phyloP scores from a whole-genome alignment of 2,797 vertebrate species.

The Chelon auratus region DNA sequence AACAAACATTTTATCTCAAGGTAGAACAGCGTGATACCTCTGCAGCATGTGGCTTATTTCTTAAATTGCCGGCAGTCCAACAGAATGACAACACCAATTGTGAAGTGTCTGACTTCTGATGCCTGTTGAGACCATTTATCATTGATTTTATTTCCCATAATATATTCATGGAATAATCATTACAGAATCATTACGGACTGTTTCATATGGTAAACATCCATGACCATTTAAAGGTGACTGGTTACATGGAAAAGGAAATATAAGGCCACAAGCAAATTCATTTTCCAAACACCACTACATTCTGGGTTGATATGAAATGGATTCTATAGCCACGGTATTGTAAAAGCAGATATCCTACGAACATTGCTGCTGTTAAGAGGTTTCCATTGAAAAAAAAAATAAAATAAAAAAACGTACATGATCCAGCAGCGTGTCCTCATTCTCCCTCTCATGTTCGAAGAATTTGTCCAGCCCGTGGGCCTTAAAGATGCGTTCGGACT shows the following conservation, averaged over 20 bases:
- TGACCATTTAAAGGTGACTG: constrained; percentile 17
- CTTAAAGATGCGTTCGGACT: constrained; percentile 97
- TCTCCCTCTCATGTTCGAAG: constrained; percentile 93
- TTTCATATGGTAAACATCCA: constrained; percentile 23
- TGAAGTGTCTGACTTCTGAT: constrained; percentile 1
- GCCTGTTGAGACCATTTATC: constrained; percentile 17
- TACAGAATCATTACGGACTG: constrained; percentile 1
- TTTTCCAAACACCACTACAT: not conserved
- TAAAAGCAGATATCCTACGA: not conserved
- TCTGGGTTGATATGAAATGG: not conserved
- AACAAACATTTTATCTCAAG: constrained; percentile 10
- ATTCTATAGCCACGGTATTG: not conserved
- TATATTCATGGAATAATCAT: constrained; percentile 23
- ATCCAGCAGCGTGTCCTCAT: constrained; percentile 93
- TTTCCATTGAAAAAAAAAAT: no score
- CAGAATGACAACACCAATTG: constrained; percentile 7
- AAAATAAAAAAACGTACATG: constrained; percentile 83
- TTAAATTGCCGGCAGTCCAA: constrained; percentile 20
- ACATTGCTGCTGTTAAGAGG: not conserved
- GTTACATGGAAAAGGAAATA: not conserved
- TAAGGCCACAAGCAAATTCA: not conserved
- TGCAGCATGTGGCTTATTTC: not conserved
- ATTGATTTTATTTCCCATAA: constrained; percentile 19
- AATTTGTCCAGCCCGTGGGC: constrained; percentile 96
- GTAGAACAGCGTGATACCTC: not conserved